Evolutionary conservation across 2,113 vertebrate species (phyloP).

Genomic region (Gnathonemus longibarbis): DNA sequence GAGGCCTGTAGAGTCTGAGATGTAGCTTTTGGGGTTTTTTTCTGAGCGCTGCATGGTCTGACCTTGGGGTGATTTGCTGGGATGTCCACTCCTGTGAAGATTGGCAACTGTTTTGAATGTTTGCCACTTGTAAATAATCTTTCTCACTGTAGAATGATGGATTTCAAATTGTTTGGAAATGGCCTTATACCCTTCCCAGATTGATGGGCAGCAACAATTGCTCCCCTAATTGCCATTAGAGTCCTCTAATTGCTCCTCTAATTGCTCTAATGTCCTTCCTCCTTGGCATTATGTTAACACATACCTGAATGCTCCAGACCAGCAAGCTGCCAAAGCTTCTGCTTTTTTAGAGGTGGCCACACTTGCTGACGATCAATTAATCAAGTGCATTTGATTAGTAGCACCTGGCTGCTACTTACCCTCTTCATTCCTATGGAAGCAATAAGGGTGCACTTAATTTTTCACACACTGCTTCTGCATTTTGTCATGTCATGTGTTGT

Average conservation of each 20-base stretch:
- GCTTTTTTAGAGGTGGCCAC: background rate
- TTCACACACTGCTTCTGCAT: background rate
- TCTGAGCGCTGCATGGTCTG: background rate
- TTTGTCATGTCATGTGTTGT: background rate
- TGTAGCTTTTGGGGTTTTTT: background rate
- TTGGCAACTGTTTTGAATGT: background rate
- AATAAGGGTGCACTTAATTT: background rate
- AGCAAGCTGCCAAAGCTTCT: background rate
- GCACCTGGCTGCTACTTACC: background rate
- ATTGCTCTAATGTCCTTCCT: background rate
- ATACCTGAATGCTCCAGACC: background rate
- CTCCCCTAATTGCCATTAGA: background rate
- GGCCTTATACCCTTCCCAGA: background rate
- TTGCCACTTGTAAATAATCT: background rate
- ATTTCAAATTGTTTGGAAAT: background rate
- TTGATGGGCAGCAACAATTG: background rate
- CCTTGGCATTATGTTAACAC: background rate
- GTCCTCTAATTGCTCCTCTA: background rate
- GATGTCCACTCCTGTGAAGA: background rate
- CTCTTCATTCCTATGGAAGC: background rate
- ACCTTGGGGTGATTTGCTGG: background rate
- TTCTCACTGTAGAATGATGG: background rate
- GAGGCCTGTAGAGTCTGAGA: background rate
- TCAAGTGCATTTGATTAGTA: background rate
- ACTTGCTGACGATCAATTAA: background rate